These are phyloP conservation scores for Nysson spinosus DNA, from an alignment of 2,888 invertebrate genomes.

Conservation along the genomic window DNA sequence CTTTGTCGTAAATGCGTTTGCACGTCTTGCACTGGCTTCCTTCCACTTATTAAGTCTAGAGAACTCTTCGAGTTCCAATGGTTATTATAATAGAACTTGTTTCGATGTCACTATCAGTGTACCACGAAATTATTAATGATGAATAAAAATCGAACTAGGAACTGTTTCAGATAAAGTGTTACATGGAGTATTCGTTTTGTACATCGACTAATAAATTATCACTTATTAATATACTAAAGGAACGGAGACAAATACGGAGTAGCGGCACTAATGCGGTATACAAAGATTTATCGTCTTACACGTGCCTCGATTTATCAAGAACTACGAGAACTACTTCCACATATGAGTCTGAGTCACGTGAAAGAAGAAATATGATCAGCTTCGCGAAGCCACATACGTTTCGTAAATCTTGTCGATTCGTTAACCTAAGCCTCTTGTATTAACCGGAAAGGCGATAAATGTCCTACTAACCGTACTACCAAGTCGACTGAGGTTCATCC, in stretches of 20 bases:
- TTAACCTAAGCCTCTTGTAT: conserved; percentile 58
- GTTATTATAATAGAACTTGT: too few species aligned
- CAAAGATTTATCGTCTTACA: conserved; percentile 60
- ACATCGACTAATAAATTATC: conserved; percentile 46
- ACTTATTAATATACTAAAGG: conserved; percentile 56
- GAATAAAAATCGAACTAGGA: too few species aligned
- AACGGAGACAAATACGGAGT: conserved; percentile 59
- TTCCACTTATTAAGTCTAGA: neutral
- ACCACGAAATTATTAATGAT: too few species aligned
- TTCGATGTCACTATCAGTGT: too few species aligned
- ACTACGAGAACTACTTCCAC: conserved; percentile 46
- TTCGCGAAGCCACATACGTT: conserved; percentile 53
- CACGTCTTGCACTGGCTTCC: conserved; percentile 22
- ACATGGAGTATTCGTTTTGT: too few species aligned
- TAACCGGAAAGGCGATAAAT: conserved; percentile 53
- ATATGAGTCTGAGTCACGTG: conserved; percentile 44
- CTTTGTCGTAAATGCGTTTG: conserved; percentile 57
- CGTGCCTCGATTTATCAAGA: conserved; percentile 59
- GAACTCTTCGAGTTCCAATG: conserved; percentile 10
- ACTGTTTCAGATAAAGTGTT: too few species aligned
- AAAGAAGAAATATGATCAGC: conserved; percentile 59
- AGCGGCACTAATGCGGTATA: conserved; percentile 51
- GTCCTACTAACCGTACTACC: conserved; percentile 39
- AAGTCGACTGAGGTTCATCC: conserved; percentile 15
- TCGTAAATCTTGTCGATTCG: conserved; percentile 63